Evolutionary conservation across 2,113 vertebrate genomes (phyloP), one percentile per base, ranked within the genome.

Genomic region (Albula goreensis): DNA sequence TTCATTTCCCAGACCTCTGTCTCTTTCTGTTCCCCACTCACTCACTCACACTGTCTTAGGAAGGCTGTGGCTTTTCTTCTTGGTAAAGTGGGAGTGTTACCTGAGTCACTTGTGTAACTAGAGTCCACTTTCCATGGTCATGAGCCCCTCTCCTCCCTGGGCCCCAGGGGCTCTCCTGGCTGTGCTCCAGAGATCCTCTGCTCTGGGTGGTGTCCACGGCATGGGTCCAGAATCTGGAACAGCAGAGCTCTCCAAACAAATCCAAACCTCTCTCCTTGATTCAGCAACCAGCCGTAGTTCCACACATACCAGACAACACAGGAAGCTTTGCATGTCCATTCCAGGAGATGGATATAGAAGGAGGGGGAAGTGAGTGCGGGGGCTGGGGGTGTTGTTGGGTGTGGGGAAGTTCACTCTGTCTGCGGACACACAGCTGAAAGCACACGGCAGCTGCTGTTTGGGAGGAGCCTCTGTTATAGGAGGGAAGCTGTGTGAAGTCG

Each of bases 281-380:
- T 49, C 86, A 83, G 81, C 25, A 7, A 50, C 50, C 49, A 22
- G 50, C 63, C 86, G 0, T 50, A 85, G 86, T 87, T 87, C 86
- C 90, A 78, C 22, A 88, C 88, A 89, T 89, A 89, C 89, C 88
- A 92, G 92, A 92, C 91, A 90, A 91, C 91, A 92, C 92, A 92
- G 91, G 91, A 92, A 93, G 87, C 88, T 87, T 80, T 88, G 81
- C 77, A 77, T 85, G 86, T 87, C 86, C 79, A 70, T 74, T 87
- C 78, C 83, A 57, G 83, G 79, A 84, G 83, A 85, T 83, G 80
- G 60, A 66, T 74, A 87, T 85, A 50, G 80, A 80, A 80, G 83
- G 63, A 31, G 49, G 17, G 57, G 60, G 48, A 25, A 12, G 4
- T 4, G 56, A 8, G 22, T 22, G 31, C 52, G 77, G 31, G 80